Conservation (phyloP, 2,888 invertebrate genomes). For the Periphyllus acericola region DNA sequence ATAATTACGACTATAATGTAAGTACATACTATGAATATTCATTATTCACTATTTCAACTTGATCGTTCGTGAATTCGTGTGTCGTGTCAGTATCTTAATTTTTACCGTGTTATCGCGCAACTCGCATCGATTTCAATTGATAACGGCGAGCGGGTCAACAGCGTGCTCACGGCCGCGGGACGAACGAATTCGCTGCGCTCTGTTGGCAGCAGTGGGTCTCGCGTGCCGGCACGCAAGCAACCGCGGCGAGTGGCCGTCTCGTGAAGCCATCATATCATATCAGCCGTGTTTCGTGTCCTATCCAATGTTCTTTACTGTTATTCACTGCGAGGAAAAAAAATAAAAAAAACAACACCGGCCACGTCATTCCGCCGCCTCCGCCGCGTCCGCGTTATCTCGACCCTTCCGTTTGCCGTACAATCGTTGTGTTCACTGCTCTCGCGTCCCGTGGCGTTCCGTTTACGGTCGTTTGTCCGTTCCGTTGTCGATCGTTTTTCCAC, state of each 20-base stretch:
- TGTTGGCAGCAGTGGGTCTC: slow-evolving; percentile 5
- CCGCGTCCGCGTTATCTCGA: neutral
- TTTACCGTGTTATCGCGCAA: neutral
- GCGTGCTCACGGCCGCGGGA: neutral
- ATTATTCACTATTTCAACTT: too few species aligned
- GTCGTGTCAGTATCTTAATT: too few species aligned
- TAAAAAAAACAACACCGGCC: slow-evolving; percentile 51
- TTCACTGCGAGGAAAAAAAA: neutral
- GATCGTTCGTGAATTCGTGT: too few species aligned
- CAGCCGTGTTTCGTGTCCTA: neutral
- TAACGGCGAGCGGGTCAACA: neutral
- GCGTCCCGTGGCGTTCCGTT: neutral
- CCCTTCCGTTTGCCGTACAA: neutral
- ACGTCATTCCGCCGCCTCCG: slow-evolving; percentile 45
- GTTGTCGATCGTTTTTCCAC: neutral
- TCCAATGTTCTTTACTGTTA: neutral
- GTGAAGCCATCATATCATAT: neutral
- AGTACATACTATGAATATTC: too few species aligned
- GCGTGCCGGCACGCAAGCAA: slow-evolving; percentile 21
- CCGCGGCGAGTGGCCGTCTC: neutral
- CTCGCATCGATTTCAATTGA: neutral
- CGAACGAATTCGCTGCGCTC: neutral
- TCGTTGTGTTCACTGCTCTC: too few species aligned
- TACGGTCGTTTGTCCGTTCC: neutral
- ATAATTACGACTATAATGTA: too few species aligned